Base-by-base conservation (phyloP, 2,113 vertebrate species). In the Prunella himalayana region DNA sequence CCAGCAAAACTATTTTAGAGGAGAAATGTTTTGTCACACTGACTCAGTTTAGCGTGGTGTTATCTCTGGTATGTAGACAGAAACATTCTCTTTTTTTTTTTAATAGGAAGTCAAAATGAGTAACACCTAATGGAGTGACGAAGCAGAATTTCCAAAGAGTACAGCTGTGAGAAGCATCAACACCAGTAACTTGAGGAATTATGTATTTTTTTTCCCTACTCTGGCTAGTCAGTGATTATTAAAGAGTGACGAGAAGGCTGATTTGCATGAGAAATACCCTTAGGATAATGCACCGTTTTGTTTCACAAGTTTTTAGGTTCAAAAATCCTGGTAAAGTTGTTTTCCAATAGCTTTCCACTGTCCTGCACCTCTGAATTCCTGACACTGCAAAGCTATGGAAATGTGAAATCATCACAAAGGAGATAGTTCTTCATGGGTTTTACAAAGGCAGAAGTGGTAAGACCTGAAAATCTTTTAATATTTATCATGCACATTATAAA, bases 221-320 rank as follows among this genome's bases (percentile, higher is more conserved):
- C 60, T 31, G 49, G 59, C 66, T 80, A 91, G 73, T 78, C 69
- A 5, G 56, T 63, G 53, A 39, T 78, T 94, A 50, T 65, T 47
- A 97, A 88, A 92, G 80, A 80, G 59, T 42, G 60, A 51, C 0
- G 0, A 87, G 61, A 65, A 92, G 35, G 63, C 63, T 85, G 66
- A 91, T 96, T 91, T 92, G 90, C 93, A 90, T 96, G 80, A 93
- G 75, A 91, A 95, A 82, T 78, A 77, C 75, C n/a, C 63, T 35
- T 53, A 47, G 75, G 54, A 89, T 76, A 92, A 86, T 37, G 41
- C 78, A 50, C 64, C 1, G 0, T 35, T 91, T 89, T 70, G 57
- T 92, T 86, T 76, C 63, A n/a, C 49, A 41, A 33, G 82, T 63
- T 88, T 66, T 81, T 51, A 57, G 49, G 66, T 94, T 83, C 65